Evolutionary conservation across 2,888 invertebrate genomes (phyloP), one percentile per base, ranked within the genome.

Genomic region (Busseola fusca): DNA sequence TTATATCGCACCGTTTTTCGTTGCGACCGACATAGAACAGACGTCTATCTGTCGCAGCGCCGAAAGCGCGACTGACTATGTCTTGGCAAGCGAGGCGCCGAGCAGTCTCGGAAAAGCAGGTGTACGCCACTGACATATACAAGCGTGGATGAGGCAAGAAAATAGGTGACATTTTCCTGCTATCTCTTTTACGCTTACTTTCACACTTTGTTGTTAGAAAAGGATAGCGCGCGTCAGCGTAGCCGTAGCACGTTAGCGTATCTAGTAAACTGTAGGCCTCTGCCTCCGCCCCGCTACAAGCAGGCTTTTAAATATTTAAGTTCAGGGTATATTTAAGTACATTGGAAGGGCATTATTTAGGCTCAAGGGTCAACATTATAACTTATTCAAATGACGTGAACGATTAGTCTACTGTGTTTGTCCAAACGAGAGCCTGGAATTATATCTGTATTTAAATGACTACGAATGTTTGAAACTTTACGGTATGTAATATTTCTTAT

Each of bases 71-170:
- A 94, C 94, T 94, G 90, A 78, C 80, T 42, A 69, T 45, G 74
- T 74, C 78, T 77, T 69, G 69, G 82, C 80, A 81, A 79, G 74
- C 75, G 81, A 74, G 92, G 91, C 93, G 93, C 91, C 93, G 88
- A 89, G 93, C 94, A 84, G 94, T 93, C 94, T 94, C 89, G 74
- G 72, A 71, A 88, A 80, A 76, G 77, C 90, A 92, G 91, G 92
- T 92, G 90, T 83, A 86, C 80, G 71, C 78, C 88, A 81, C 80
- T 63, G 78, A 84, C 69, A 82, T 82, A 86, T 79, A 84, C 73
- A 72, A 80, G 71, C 78, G 71, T 86, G 82, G 86, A 88, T 78
- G 84, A 77, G 86, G 67, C 82, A 85, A 71, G 66, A 71, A 74
- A 71, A 86, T 78, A 76, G 62, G 68, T 84, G 83, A 80, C 76